Conservation (phyloP, 1,140 invertebrate species). For the Apis mellifera region Amel_HAv3.1 CM009938.2:2992501-2993000, state of each 20-base stretch:
- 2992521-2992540: neutral
- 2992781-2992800: slow-evolving; percentile 12
- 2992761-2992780: slow-evolving; percentile 27
- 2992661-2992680: slow-evolving; percentile 23
- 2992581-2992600: neutral
- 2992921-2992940: slow-evolving; percentile 3
- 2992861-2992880: neutral
- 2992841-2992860: slow-evolving; percentile 20
- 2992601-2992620: slow-evolving; percentile 9
- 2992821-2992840: slow-evolving; percentile 14
- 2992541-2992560: slow-evolving; percentile 13
- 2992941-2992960: slow-evolving; percentile 1
- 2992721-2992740: too few relatives aligned
- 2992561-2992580: slow-evolving; percentile 7
- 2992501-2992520: neutral
- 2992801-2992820: slow-evolving; percentile 10
- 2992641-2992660: slow-evolving; percentile 23
- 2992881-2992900: neutral
- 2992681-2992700: slow-evolving; percentile 22
- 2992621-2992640: neutral
- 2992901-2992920: slow-evolving; percentile 29
- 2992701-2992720: neutral
- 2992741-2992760: too few relatives aligned
- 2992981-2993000: slow-evolving; percentile 7
- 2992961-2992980: slow-evolving; percentile 3